Percentiles rank a stretch among this genome's conserved stretches.
These are phyloP conservation scores for Tenualosa thibaudeaui DNA, from an alignment of 2,797 vertebrate genomes.

Conservation along the genomic window DNA sequence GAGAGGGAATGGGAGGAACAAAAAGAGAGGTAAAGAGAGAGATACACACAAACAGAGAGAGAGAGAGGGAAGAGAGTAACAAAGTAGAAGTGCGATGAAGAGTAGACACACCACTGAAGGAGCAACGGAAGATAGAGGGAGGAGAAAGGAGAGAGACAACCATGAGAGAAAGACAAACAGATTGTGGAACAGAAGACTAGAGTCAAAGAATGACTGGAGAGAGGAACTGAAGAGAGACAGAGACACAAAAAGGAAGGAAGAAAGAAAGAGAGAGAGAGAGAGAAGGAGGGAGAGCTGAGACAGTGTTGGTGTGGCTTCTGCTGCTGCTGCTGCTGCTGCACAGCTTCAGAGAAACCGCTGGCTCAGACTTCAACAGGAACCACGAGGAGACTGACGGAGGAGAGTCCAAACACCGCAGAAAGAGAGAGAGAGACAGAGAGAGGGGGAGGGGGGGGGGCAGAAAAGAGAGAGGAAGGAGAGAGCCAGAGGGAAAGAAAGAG, in stretches of 20 bases:
- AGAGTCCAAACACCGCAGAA: slow-evolving; percentile 53
- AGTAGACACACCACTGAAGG: background rate
- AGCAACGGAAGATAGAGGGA: background rate
- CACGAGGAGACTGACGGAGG: slow-evolving; percentile 48
- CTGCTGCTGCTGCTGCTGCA: slow-evolving; percentile 28
- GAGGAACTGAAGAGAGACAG: background rate
- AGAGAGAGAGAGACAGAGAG: background rate
- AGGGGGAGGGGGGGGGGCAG: background rate
- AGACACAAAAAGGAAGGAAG: background rate
- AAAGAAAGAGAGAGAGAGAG: background rate
- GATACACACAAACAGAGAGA: background rate
- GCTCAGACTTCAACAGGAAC: slow-evolving; percentile 54
- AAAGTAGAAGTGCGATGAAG: background rate
- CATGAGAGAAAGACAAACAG: background rate
- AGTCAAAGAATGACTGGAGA: background rate
- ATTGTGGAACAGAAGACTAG: background rate
- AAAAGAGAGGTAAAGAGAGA: background rate
- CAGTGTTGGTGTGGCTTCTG: slow-evolving; percentile 32
- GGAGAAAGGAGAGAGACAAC: background rate
- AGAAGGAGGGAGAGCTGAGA: slow-evolving; percentile 23
- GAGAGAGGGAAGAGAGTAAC: background rate
- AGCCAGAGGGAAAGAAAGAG: background rate
- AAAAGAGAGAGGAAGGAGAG: background rate
- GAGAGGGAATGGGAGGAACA: slow-evolving; percentile 5
- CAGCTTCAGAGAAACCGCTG: slow-evolving; percentile 53